These are phyloP conservation scores for Silurus aristotelis DNA, from an alignment of 2,797 vertebrate genomes.

Conservation along the genomic window DNA sequence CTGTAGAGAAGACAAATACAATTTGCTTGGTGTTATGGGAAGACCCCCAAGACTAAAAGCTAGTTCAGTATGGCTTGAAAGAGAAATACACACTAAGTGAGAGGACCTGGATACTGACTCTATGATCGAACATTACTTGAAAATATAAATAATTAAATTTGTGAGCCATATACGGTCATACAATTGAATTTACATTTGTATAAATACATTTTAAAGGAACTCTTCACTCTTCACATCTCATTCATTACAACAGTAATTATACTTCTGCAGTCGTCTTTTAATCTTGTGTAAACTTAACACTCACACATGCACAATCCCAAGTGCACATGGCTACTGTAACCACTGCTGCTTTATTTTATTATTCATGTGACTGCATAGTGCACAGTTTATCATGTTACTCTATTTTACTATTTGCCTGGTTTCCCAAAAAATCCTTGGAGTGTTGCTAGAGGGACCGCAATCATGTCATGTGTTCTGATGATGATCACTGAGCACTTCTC, in stretches of 20 bases:
- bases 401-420: background rate
- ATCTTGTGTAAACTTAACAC: conserved; percentile 36
- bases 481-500: conserved; percentile 5
- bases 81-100: background rate
- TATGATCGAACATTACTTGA: background rate
- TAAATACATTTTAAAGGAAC: conserved; percentile 31
- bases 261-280: conserved; percentile 32
- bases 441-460: background rate
- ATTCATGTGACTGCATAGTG: background rate
- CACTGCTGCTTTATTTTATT: conserved; percentile 16
- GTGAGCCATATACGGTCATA: background rate
- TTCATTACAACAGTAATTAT: conserved; percentile 50
- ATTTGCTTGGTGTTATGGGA: background rate
- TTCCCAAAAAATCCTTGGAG: background rate
- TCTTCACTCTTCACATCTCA: conserved; percentile 33
- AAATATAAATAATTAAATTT: background rate
- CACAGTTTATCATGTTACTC: background rate
- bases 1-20: background rate
- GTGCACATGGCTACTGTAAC: conserved; percentile 10
- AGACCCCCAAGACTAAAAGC: background rate
- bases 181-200: conserved; percentile 34
- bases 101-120: background rate
- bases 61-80: background rate
- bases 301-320: conserved; percentile 31
- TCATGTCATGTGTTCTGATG: conserved; percentile 2